Conservation (phyloP, 2,888 invertebrate genomes). For the Ephialtes manifestator region DNA sequence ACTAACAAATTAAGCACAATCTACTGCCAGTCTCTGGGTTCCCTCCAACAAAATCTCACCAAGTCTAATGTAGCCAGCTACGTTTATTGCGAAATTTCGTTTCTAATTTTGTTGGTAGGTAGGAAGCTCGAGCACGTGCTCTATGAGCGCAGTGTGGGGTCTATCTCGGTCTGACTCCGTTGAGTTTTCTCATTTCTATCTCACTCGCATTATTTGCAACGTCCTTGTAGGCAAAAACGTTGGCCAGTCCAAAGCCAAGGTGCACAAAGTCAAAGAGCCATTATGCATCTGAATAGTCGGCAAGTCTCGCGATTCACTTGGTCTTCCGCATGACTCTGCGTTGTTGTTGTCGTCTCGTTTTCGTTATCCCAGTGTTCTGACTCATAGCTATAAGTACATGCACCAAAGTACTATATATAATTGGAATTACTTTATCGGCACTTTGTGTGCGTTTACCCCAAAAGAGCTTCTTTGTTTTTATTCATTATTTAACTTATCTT, state of each 20-base stretch:
- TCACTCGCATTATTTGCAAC: conserved; percentile 16
- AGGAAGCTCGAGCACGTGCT: conserved; percentile 55
- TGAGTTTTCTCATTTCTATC: conserved; percentile 34
- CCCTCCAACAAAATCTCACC: not conserved
- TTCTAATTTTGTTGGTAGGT: conserved; percentile 60
- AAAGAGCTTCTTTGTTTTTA: not conserved
- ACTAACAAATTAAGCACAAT: not conserved
- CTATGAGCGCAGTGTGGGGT: conserved; percentile 39
- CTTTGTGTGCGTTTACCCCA: conserved; percentile 18
- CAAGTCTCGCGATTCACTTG: conserved; percentile 1
- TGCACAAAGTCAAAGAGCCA: conserved; percentile 35
- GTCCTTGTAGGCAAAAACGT: conserved; percentile 30
- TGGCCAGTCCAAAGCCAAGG: conserved; percentile 63
- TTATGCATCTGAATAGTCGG: conserved; percentile 28
- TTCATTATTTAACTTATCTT: not conserved
- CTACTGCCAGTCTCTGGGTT: not conserved
- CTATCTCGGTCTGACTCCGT: conserved; percentile 14
- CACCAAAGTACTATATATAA: not conserved
- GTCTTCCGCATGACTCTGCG: conserved; percentile 35
- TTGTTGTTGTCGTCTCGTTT: conserved; percentile 3
- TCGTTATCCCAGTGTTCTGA: conserved; percentile 23
- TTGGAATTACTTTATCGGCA: conserved; percentile 36
- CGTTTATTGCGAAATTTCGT: conserved; percentile 53
- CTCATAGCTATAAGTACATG: conserved; percentile 12
- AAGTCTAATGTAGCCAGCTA: not conserved